These are phyloP conservation scores for Gymnocephalus cernua DNA, from an alignment of 2,113 vertebrate genomes.

Conservation along the genomic window DNA sequence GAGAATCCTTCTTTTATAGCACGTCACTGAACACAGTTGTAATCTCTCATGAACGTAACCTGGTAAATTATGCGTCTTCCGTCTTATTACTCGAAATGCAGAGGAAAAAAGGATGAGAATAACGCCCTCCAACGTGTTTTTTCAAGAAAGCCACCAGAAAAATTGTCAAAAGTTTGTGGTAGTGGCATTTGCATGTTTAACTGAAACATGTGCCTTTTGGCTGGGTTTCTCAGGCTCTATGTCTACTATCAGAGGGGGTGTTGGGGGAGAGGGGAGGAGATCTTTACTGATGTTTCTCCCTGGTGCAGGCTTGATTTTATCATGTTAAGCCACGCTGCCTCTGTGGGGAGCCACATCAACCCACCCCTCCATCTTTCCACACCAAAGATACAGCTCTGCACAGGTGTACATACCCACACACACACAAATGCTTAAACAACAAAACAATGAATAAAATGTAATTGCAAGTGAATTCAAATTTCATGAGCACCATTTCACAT, in stretches of 20 bases:
- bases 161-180: constrained; percentile 49
- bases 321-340: constrained; percentile 29
- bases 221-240: constrained; percentile 37
- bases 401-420: background rate
- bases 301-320: constrained; percentile 18
- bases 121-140: constrained; percentile 68
- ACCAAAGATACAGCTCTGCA: background rate
- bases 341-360: constrained; percentile 18
- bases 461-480: background rate
- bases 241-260: constrained; percentile 19
- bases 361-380: background rate
- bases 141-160: constrained; percentile 52
- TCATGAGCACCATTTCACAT: too few species aligned
- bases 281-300: constrained; percentile 34
- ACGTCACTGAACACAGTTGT: constrained; percentile 46
- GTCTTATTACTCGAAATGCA: constrained; percentile 69
- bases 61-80: constrained; percentile 65
- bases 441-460: background rate
- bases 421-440: background rate
- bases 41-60: constrained; percentile 60
- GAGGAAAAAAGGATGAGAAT: constrained; percentile 36
- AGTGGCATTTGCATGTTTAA: constrained; percentile 67
- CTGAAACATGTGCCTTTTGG: constrained; percentile 59
- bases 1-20: constrained; percentile 21
- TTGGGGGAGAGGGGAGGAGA: background rate